Evolutionary conservation across 92 coral and sea anemone species (phyloP), one percentile per base, ranked within the genome.

Genomic region (Meandrina meandrites): DNA sequence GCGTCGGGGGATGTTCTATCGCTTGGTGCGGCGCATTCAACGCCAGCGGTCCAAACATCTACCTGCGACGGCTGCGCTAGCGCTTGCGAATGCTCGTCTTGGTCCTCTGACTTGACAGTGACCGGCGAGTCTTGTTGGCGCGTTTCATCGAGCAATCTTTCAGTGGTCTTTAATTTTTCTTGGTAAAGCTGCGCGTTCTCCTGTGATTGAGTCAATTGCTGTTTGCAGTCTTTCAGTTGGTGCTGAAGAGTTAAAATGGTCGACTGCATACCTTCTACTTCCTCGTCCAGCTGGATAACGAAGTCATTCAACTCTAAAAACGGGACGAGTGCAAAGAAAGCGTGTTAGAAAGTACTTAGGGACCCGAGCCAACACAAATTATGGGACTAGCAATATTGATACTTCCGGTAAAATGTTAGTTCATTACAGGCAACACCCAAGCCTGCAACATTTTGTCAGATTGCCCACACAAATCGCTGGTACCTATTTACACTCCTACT

Each of bases 261-360:
- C 31, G 99, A 97, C 91, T 97, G 98, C 99, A 97, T 97, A 32
- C 99, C 99, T 86, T 97, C 99, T 8, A 97, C 99, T 87, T 97
- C 99, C 60, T 97, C 99, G 69, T 97, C 99, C 71, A 97, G 89
- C 75, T 97, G 99, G 82, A 97, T 95, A 34, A 97, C 99, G 87
- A 97, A 97, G 80, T 96, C 99, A 82, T 97, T 97, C 84, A 97
- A 91, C 86, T 97, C 99, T 97, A 86, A 60, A n/a, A 87, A 77
- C 31, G 48, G 13, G 62, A 78, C 19, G 18, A 47, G 81, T 5
- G 22, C 37, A 77, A 27, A 48, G 21, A 45, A n/a, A 31, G 21
- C 21, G 16, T 6, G 19, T n/a, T 77, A 50, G 3, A 50, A 35
- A 77, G 36, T 69, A 60, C 28, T 60, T 60, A 60, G 12, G 9